Evolutionary conservation across 2,113 vertebrate species (phyloP).

Genomic region (Grammomys surdaster): DNA sequence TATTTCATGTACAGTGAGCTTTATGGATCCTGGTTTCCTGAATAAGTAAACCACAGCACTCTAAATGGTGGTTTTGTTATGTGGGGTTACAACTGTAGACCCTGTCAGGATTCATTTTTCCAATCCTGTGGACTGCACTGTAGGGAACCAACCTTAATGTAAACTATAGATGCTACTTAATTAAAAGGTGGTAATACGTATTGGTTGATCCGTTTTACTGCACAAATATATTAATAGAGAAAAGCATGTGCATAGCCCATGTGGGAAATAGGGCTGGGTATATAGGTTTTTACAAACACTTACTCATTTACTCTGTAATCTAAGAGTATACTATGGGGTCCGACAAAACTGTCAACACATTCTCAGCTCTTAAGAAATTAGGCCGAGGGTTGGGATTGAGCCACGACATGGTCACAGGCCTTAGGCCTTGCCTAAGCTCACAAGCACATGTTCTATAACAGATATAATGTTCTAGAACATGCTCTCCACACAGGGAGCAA

Average conservation of each 20-base stretch:
- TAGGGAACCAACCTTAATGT: accelerated
- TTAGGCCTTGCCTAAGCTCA: accelerated
- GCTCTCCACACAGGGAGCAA: accelerated
- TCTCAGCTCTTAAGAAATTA: background rate
- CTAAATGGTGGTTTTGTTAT: accelerated
- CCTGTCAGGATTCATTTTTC: accelerated
- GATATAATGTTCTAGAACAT: accelerated
- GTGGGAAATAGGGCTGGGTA: accelerated
- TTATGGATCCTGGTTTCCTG: background rate
- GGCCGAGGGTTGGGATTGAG: accelerated
- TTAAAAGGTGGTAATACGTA: accelerated
- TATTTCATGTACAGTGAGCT: accelerated
- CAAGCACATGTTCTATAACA: accelerated
- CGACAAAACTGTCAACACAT: background rate
- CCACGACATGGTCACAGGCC: accelerated
- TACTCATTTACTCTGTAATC: background rate
- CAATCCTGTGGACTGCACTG: accelerated
- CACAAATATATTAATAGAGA: background rate
- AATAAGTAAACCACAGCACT: background rate
- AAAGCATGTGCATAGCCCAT: background rate
- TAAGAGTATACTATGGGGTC: background rate
- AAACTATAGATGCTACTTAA: background rate
- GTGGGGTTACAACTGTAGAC: accelerated
- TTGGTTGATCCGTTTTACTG: accelerated
- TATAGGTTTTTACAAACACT: accelerated